Evolutionary conservation across 35 echinoderm and acorn worm genomes (phyloP), one percentile per base, ranked within the genome.

Genomic region (Ptychodera flava): DNA sequence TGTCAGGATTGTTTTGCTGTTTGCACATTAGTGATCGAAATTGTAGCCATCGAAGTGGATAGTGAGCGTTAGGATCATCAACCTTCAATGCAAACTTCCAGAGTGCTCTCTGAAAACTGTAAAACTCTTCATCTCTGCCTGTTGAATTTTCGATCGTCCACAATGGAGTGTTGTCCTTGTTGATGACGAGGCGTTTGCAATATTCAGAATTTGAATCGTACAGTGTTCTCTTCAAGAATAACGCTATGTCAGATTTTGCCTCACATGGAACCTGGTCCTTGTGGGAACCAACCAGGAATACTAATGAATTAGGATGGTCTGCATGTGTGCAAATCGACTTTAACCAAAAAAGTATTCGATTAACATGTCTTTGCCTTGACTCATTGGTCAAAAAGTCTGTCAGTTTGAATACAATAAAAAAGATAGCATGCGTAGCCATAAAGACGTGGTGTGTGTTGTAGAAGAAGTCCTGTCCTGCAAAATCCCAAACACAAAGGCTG

Each of bases 81-180:
- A 89, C 82, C 28, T 36, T 34, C 36, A 82, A 31, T 28, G 64
- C 36, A 0, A 36, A 35, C 16, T 38, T 16, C 27, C 32, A 82
- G 30, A 89, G 81, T 30, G 34, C 79, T 29, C 29, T 37, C 33
- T 79, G 35, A 1, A 89, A 32, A 32, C 45, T 16, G 15, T 81
- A 29, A 28, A 80, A 36, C 30, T 89, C 79, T 37, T 83, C 28
- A 34, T 89, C 79, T 29, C 34, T 33, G 0, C 28, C 0, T 31
- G 64, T 27, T 16, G 87, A 52, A 35, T 89, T 89, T 31, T 89
- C 87, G 15, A 89, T 29, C 14, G 82, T 29, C 36, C 79, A 89
- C 16, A 89, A 52, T 29, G 36, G 80, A 1, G 30, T 78, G 30
- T 81, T 79, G 31, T 82, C 45, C 31, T 36, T 37, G 79, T 82